Evolutionary conservation across 2,888 invertebrate species (phyloP), one percentile per base, ranked within the genome.

Genomic region (Drosophila emarginata): DNA sequence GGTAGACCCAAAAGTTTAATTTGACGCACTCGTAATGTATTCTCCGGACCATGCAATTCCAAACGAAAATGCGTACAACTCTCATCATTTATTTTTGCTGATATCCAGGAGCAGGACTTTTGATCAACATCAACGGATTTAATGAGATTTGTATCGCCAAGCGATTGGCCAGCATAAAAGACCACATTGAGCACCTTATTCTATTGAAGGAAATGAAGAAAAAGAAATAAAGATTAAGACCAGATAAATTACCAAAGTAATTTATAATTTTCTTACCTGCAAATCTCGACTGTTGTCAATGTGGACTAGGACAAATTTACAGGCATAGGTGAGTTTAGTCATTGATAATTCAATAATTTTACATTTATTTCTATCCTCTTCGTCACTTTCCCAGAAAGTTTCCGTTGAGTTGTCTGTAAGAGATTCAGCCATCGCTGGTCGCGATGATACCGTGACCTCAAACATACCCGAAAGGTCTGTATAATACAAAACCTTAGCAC

Each of bases 321-420:
- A 74, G 88, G 93, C 45, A 90, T 92, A 91, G 90, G 93, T 69
- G 76, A 90, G 78, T 63, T 90, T 94, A 93, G 67, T 94, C 93
- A 73, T 94, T 91, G 93, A 93, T 18, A 96, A 93, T 62, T 96
- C 96, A 28, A 98, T 94, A 85, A 95, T 95, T 92, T 98, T 98
- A 23, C 97, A 95, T 91, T 97, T 97, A 91, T 97, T 98, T 65
- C 96, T 93, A 92, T 99, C 99, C 89, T 99, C 99, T 87, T 99
- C 99, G 0, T 98, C 98, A 39, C 98, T 98, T 92, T 99, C 99
- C 99, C 99, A 99, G 92, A 99, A 99, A 0, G 99, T 99, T 91
- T 99, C 99, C 0, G 98, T 98, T 4, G 97, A 97, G 85, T 96
- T 96, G 90, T 99, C 99, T 0, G 96, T 96, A 14, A 99, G 93